A percentile compares a stretch with the other conserved stretches of the same genome.
Evolutionary conservation across 2,888 invertebrate species (phyloP).

Genomic region (Dasypogon diadema): DNA sequence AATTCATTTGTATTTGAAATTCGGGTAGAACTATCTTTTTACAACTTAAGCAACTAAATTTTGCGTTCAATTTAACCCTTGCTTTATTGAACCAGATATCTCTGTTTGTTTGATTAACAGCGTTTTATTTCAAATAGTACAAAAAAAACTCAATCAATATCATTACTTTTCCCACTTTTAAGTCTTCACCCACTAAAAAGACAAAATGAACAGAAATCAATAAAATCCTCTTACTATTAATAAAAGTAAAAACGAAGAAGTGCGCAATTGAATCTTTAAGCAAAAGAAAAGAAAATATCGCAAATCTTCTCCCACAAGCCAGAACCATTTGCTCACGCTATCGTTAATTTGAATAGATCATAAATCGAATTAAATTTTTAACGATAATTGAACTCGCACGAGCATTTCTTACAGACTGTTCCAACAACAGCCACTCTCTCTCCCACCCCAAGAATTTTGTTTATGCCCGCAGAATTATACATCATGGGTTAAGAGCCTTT

Average conservation of each 20-base stretch:
- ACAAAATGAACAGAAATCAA: too few relatives aligned
- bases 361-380: constrained; percentile 9
- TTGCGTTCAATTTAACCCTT: too few relatives aligned
- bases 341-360: constrained; percentile 16
- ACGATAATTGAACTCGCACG: constrained; percentile 20
- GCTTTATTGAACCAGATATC: too few relatives aligned
- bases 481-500: background rate
- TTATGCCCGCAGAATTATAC: background rate
- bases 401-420: constrained; percentile 2
- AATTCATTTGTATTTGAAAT: too few relatives aligned
- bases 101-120: too few relatives aligned
- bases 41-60: too few relatives aligned
- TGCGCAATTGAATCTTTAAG: constrained; percentile 22
- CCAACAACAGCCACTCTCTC: background rate
- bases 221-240: background rate
- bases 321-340: background rate
- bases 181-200: too few relatives aligned
- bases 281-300: background rate
- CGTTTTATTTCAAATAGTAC: too few relatives aligned
- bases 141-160: too few relatives aligned
- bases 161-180: too few relatives aligned
- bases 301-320: constrained; percentile 8
- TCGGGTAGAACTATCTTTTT: too few relatives aligned
- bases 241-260: background rate
- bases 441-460: constrained; percentile 5